A percentile compares a stretch with the other conserved stretches of the same genome.
Evolutionary conservation across 1,140 invertebrate species (phyloP).

Genomic region (Trichonephila clavipes): DNA sequence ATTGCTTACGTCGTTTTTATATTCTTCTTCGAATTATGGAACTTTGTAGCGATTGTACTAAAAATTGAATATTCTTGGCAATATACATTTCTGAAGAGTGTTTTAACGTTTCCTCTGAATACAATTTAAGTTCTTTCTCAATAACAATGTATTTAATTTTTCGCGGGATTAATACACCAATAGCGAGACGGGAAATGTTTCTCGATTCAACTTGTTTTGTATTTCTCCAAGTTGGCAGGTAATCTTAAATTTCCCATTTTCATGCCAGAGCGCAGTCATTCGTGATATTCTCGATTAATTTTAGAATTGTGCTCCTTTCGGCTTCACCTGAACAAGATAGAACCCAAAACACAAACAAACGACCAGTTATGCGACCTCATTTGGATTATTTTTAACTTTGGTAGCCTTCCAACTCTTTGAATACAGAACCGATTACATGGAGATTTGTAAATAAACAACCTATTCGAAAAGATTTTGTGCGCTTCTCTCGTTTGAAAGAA

Average conservation of each 20-base stretch:
- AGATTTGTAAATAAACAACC: conserved; percentile 35
- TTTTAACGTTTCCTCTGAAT: too few species aligned
- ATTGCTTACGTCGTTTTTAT: too few species aligned
- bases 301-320: conserved; percentile 25
- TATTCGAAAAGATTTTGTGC: not conserved
- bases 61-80: too few species aligned
- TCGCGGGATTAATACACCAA: too few species aligned
- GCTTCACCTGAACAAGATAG: conserved; percentile 7
- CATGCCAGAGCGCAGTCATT: not conserved
- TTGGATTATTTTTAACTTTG: conserved; percentile 49
- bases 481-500: not conserved
- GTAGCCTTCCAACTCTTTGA: conserved; percentile 31
- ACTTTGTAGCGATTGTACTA: too few species aligned
- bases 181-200: too few species aligned
- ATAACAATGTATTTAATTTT: too few species aligned
- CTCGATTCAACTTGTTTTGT: not conserved
- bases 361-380: conserved; percentile 31
- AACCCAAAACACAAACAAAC: conserved; percentile 45
- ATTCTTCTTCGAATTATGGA: too few species aligned
- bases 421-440: conserved; percentile 11
- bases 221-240: conserved; percentile 2
- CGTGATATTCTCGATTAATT: conserved; percentile 39
- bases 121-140: too few species aligned
- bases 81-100: too few species aligned
- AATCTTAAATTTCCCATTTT: not conserved